Percentiles rank a stretch among this genome's conserved stretches.
Conservation (phyloP, 1,140 invertebrate genomes). For the Aradophagus sp. region DNA sequence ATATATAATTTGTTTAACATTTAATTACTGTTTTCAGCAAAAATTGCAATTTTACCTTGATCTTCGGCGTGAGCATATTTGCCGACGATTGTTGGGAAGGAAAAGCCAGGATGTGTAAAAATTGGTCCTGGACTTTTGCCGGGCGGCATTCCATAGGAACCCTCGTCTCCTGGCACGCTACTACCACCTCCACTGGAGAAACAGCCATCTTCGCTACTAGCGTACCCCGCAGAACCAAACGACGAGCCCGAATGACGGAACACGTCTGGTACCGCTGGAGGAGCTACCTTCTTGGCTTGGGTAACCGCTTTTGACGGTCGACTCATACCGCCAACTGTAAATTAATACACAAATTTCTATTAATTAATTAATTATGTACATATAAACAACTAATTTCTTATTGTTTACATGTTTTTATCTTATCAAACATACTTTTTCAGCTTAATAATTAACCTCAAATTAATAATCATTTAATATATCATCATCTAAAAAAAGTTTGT, state of each 20-base stretch:
- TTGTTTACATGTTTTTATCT: neutral
- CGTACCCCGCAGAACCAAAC: constrained; percentile 84
- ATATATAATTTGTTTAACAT: too few relatives aligned
- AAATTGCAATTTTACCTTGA: constrained; percentile 71
- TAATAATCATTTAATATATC: too few relatives aligned
- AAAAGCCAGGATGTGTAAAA: constrained; percentile 76
- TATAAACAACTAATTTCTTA: neutral
- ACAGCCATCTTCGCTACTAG: constrained; percentile 82
- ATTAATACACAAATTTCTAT: constrained; percentile 3
- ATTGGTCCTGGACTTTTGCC: constrained; percentile 76
- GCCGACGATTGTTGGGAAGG: constrained; percentile 74
- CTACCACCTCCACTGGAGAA: constrained; percentile 67
- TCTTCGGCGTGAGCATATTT: constrained; percentile 77
- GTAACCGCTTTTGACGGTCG: constrained; percentile 83
- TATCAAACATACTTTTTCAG: too few relatives aligned
- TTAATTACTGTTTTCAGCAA: too few relatives aligned
- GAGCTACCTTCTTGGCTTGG: constrained; percentile 87
- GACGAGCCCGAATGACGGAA: constrained; percentile 84
- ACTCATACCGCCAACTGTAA: constrained; percentile 87
- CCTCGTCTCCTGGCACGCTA: constrained; percentile 62
- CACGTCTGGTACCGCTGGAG: constrained; percentile 86
- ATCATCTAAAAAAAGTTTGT: too few relatives aligned
- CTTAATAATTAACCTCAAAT: too few relatives aligned
- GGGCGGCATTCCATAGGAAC: constrained; percentile 72
- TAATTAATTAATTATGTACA: too few relatives aligned